A percentile compares a stretch with the other conserved stretches of the same genome.
Conservation (phyloP, 1,140 invertebrate genomes). For the Papilio glaucus region DNA sequence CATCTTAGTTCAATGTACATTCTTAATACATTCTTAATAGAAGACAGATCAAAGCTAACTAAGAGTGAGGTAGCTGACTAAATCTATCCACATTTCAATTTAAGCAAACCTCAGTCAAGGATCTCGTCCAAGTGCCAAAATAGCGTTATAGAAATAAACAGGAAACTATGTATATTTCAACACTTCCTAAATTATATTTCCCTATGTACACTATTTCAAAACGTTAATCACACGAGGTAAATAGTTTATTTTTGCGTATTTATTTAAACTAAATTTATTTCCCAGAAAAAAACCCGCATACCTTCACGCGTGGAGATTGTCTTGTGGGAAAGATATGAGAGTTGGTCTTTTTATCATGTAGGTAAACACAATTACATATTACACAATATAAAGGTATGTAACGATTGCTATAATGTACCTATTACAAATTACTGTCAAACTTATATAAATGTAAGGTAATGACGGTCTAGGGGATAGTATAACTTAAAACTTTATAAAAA, state of each 20-base stretch:
- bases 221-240: neutral
- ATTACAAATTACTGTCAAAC: neutral
- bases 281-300: constrained; percentile 31
- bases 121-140: neutral
- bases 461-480: too few relatives aligned
- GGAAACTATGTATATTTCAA: constrained; percentile 16
- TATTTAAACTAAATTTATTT: constrained; percentile 23
- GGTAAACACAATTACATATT: constrained; percentile 33
- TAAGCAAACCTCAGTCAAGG: neutral
- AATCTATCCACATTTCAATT: too few relatives aligned
- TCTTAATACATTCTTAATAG: too few relatives aligned
- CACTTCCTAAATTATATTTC: constrained; percentile 5
- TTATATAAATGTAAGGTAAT: too few relatives aligned
- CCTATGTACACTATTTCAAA: constrained; percentile 8
- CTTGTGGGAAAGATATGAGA: constrained; percentile 31
- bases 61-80: too few relatives aligned
- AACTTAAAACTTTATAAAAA: too few relatives aligned
- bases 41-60: too few relatives aligned
- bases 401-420: neutral
- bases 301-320: constrained; percentile 15
- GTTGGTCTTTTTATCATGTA: constrained; percentile 7
- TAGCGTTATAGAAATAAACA: neutral
- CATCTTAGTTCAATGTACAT: too few relatives aligned
- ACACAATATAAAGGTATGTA: constrained; percentile 2
- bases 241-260: constrained; percentile 14